Evolutionary conservation across 2,113 vertebrate species (phyloP), one percentile per base, ranked within the genome.

Genomic region (Sinosuthora webbiana): DNA sequence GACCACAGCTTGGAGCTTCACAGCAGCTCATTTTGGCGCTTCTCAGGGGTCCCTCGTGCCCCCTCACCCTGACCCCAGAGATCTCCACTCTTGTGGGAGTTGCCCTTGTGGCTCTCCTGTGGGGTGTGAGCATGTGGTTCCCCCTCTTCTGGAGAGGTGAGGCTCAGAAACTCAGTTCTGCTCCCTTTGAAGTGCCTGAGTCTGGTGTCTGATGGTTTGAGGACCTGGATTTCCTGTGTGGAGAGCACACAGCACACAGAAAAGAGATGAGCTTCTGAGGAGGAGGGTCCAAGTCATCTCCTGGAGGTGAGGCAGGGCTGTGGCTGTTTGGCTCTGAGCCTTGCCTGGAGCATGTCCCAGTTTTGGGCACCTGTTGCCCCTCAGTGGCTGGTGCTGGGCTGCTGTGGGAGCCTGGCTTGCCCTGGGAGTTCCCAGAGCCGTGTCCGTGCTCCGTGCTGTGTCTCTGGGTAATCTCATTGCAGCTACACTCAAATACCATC

Each of bases 401-500:
- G 55, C 42, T 23, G n/a, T 13, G 3, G 3, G 42, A 55, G 62
- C 20, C 78, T 79, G 1, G 0, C 14, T 81, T 70, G 90, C 67
- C 24, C 13, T 3, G 2, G 74, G n/a, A 55, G 74, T 6, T 84
- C 52, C 13, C 1, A 8, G 78, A 82, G 77, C 93, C 0, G 3
- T 64, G 87, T 23, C 57, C 30, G 1, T 59, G 71, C 83, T 69
- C 53, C 0, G 20, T 0, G 2, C 84, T 39, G 20, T 80, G 82
- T 31, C 84, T 77, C 82, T 94, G 88, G 85, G 56, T 68, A 88
- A 88, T 90, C 75, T 95, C 78, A 31, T 16, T 75, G 83, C 86
- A 90, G 79, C 93, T 35, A 1, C 75, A 22, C 89, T 95, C 91
- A 94, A 95, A 95, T 93, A 63, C 89, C 95, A 90, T 95, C 94